Evolutionary conservation across 2,888 invertebrate species (phyloP).

Genomic region (Cataglyphis cursor): DNA sequence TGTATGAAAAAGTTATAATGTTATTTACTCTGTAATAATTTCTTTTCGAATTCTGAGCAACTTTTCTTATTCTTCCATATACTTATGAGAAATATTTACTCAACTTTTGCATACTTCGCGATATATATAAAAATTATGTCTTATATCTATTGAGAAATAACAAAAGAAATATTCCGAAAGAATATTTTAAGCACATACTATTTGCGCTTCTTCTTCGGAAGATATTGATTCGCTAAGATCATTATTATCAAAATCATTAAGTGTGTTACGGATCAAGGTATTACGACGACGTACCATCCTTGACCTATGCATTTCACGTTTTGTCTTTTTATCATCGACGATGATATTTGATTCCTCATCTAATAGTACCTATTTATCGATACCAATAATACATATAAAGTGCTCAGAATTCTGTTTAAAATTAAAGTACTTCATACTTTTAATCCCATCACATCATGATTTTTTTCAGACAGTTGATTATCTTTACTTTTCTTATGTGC

Average conservation of each 20-base stretch:
- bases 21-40: background rate
- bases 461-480: background rate
- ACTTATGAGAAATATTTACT: background rate
- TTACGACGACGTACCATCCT: slow-evolving; percentile 69
- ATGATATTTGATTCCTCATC: slow-evolving; percentile 79
- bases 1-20: slow-evolving; percentile 15
- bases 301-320: slow-evolving; percentile 68
- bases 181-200: background rate
- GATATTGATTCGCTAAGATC: slow-evolving; percentile 71
- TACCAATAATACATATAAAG: background rate
- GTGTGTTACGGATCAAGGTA: slow-evolving; percentile 39
- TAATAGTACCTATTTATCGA: slow-evolving; percentile 75
- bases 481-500: slow-evolving; percentile 46
- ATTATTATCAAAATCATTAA: slow-evolving; percentile 51
- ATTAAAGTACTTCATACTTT: slow-evolving; percentile 27
- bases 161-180: background rate
- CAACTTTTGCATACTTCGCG: background rate
- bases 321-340: slow-evolving; percentile 74
- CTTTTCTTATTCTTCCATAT: background rate
- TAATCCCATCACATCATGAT: background rate
- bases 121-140: background rate
- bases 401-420: background rate
- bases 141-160: slow-evolving; percentile 21
- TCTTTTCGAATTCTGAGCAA: background rate
- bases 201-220: slow-evolving; percentile 71